phyloP scores from a whole-genome alignment of 35 echinoderm and acorn worm species.

The Anneissia japonica region DNA sequence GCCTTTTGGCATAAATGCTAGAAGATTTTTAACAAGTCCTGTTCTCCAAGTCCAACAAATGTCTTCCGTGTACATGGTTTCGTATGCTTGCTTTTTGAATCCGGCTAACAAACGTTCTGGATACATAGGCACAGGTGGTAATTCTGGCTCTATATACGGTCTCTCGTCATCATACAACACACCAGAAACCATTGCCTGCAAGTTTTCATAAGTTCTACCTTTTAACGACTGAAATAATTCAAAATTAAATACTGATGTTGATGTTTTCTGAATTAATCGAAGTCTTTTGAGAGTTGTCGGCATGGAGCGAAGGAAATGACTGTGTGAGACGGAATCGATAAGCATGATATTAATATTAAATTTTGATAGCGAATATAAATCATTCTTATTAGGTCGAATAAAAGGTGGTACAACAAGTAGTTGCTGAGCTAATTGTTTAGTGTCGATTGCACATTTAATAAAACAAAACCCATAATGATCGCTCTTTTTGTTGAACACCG shows the following conservation, averaged over 20 bases:
- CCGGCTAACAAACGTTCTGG: conserved; percentile 23
- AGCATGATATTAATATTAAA: conserved; percentile 76
- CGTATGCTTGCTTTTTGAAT: conserved; percentile 60
- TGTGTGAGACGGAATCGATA: conserved; percentile 85
- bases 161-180: conserved; percentile 24
- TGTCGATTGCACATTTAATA: conserved; percentile 6
- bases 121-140: conserved; percentile 37
- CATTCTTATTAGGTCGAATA: too few species aligned
- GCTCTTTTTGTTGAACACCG: conserved; percentile 7
- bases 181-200: conserved; percentile 62
- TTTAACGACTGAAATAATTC: conserved; percentile 82
- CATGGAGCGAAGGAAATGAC: conserved; percentile 69
- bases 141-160: background rate
- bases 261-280: conserved; percentile 25
- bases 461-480: conserved; percentile 37
- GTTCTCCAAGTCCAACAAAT: conserved; percentile 72
- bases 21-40: conserved; percentile 65
- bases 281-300: conserved; percentile 48
- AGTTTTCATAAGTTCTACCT: conserved; percentile 71
- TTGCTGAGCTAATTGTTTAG: background rate
- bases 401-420: background rate
- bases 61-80: conserved; percentile 67
- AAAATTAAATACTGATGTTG: conserved; percentile 57
- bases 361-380: too few species aligned
- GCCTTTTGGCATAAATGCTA: conserved; percentile 25